Conservation (phyloP, 2,797 vertebrate species). For the Xiphorhynchus erythropygius region DNA sequence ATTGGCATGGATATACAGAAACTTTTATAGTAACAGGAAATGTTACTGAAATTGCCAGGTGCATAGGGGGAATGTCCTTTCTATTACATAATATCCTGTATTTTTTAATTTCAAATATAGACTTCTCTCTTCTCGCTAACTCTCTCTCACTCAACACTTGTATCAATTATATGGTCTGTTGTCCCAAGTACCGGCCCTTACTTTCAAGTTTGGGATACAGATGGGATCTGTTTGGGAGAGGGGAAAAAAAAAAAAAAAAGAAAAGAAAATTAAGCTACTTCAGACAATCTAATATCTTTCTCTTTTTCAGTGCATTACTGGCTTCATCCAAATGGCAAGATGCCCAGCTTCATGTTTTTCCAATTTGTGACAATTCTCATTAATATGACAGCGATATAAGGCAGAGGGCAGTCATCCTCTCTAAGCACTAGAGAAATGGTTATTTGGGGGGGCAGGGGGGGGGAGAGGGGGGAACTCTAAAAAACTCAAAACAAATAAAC, state of each 20-base stretch:
- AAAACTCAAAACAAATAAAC: rapidly evolving
- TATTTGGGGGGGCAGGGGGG: background rate
- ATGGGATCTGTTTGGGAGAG: background rate
- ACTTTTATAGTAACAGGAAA: conserved; percentile 49
- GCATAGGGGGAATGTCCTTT: background rate
- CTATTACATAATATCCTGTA: conserved; percentile 49
- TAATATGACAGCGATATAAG: background rate
- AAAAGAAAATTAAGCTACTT: background rate
- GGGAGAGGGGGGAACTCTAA: background rate
- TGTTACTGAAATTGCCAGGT: conserved; percentile 43
- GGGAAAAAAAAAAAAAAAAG: background rate
- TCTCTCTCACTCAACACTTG: conserved; percentile 5
- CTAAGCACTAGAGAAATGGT: background rate
- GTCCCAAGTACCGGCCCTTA: background rate
- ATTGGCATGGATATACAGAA: conserved; percentile 8
- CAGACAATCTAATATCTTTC: background rate
- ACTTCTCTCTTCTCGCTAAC: background rate
- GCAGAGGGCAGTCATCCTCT: background rate
- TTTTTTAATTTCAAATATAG: conserved; percentile 35
- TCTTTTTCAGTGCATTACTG: background rate
- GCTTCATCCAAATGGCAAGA: conserved; percentile 12
- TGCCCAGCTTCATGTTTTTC: background rate
- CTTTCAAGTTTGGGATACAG: background rate
- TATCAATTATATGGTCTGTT: background rate
- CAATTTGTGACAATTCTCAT: background rate